Base-by-base conservation (phyloP, 1,140 invertebrate genomes). In the Penaeus chinensis region DNA sequence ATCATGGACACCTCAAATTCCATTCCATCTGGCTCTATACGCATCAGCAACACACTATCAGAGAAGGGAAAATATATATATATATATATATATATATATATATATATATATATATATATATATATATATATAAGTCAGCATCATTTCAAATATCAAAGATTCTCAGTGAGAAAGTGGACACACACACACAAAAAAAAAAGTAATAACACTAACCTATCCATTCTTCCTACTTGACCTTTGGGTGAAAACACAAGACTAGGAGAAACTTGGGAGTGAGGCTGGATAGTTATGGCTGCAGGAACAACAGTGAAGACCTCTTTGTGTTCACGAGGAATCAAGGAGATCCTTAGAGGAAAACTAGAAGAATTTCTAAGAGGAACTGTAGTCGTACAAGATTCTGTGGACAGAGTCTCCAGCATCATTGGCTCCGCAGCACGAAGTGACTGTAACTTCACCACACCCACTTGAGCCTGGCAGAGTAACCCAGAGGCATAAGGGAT, bases 11-110 rank as follows among this genome's bases (percentile, higher is more conserved):
- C 42, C 60, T 87, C 78, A 82, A 82, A 87, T 5, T 82, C 61
- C 79, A 82, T 87, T 42, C 81, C 86, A 20, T 87, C 81, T 66
- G 86, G 86, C 37, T 87, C 86, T 24, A 87, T 62, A 22, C 61
- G 71, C 78, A 87, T 47, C 69, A 87, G 24, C 32, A 87, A 19
- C 22, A 77, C 66, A 83, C 86, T 87, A 66, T 54, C 8, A 54
- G 37, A 54, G 16, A 10, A 20, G 65, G 32, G 32, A 61, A 37
- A 32, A 37, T 42, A 42, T 42, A 42, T 42, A 42, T 42, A 42
- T 42, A 42, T 42, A 42, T 42, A 42, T 42, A 42, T 42, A 42
- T 42, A 42, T 42, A 42, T 42, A 42, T 42, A 42, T 42, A 42
- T 42, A 42, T 42, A 42, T 42, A 42, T 42, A 42, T 42, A 42